phyloP scores from a whole-genome alignment of 2,888 invertebrate species.

The Lithophane semibrunnea region DNA sequence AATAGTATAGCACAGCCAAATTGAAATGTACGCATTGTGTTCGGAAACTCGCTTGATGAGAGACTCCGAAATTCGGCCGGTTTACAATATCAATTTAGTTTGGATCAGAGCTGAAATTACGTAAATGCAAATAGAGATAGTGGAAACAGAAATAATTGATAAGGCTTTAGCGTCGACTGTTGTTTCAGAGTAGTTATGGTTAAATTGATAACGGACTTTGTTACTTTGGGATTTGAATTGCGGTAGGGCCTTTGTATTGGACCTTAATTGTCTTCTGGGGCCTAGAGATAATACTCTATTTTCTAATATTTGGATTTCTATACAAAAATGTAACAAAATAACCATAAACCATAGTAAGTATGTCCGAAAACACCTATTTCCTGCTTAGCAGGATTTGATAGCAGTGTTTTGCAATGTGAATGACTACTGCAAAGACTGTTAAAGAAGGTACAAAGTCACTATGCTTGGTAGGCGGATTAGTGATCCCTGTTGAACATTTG shows the following conservation, averaged over 20 bases:
- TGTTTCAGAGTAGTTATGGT: conserved; percentile 51
- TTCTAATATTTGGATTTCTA: background rate
- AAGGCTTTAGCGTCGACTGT: conserved; percentile 58
- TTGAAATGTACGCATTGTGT: conserved; percentile 63
- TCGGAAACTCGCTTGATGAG: conserved; percentile 30
- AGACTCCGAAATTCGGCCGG: conserved; percentile 60
- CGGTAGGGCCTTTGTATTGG: conserved; percentile 22
- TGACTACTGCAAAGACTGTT: background rate
- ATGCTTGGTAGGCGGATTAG: background rate
- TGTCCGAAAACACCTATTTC: background rate
- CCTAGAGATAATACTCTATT: background rate
- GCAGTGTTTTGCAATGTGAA: background rate
- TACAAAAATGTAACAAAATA: background rate
- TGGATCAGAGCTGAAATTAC: conserved; percentile 68
- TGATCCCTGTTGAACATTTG: background rate
- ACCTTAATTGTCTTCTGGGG: conserved; percentile 35
- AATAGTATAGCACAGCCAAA: conserved; percentile 64
- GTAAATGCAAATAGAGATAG: conserved; percentile 69
- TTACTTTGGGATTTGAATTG: conserved; percentile 41
- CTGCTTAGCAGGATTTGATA: background rate
- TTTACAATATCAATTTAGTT: conserved; percentile 72
- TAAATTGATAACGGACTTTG: conserved; percentile 56
- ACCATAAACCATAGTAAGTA: background rate
- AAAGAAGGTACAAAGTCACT: no score
- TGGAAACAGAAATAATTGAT: conserved; percentile 67